Evolutionary conservation across 2,888 invertebrate genomes (phyloP).

Genomic region (Pammene aurita): DNA sequence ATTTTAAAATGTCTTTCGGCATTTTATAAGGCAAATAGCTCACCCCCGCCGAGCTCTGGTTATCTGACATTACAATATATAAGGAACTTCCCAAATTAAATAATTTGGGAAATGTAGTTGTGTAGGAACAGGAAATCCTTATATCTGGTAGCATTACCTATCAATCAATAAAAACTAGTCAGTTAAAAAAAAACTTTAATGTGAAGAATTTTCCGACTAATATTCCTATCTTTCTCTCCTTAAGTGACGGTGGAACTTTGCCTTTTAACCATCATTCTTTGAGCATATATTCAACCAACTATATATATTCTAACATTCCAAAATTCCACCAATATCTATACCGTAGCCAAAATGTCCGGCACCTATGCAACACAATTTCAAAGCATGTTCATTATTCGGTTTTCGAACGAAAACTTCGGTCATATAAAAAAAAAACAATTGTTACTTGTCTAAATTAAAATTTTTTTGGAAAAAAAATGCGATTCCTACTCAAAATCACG

Average conservation of each 20-base stretch:
- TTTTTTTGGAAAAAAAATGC: no score
- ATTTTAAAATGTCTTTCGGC: no score
- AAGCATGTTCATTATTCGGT: conserved; percentile 61
- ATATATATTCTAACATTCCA: conserved; percentile 59
- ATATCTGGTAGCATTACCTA: not conserved
- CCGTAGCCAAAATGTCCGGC: conserved; percentile 58
- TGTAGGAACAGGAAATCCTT: not conserved
- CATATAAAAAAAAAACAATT: conserved; percentile 44
- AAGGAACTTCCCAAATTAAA: not conserved
- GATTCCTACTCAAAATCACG: no score
- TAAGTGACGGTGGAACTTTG: conserved; percentile 17
- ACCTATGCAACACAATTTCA: conserved; percentile 69
- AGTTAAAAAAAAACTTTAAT: conserved; percentile 16
- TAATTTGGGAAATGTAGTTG: not conserved
- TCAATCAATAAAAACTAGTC: not conserved
- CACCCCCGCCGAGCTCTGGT: no score
- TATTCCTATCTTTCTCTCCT: not conserved
- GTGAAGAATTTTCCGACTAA: conserved; percentile 14
- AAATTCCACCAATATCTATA: conserved; percentile 57
- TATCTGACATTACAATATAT: not conserved
- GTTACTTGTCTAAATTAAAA: no score
- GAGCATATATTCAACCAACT: conserved; percentile 70
- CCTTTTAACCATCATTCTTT: conserved; percentile 51
- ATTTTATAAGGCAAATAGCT: no score
- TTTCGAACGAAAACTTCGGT: conserved; percentile 57